phyloP scores from a whole-genome alignment of 2,113 vertebrate genomes.

The Pao palembangensis region DNA sequence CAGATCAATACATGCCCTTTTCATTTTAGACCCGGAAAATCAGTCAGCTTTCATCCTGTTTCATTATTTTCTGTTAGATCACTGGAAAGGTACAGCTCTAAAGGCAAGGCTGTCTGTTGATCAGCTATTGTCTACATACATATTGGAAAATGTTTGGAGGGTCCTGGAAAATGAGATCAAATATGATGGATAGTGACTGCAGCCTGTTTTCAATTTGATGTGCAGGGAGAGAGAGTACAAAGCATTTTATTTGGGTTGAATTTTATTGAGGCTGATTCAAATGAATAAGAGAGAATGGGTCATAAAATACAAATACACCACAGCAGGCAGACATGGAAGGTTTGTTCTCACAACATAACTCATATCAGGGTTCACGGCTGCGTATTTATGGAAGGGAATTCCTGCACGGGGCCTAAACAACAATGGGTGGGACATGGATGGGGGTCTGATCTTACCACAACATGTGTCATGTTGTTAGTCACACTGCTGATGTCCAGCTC shows the following conservation, averaged over 20 bases:
- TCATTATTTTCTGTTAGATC: too few relatives aligned
- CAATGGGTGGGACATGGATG: neutral
- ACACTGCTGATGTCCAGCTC: constrained; percentile 79
- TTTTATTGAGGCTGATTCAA: constrained; percentile 44
- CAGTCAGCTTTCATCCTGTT: too few relatives aligned
- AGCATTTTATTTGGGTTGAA: constrained; percentile 55
- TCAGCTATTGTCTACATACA: too few relatives aligned
- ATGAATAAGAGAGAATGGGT: constrained; percentile 20
- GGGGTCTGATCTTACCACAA: constrained; percentile 77
- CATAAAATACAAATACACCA: constrained; percentile 15
- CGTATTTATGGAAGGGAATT: too few relatives aligned
- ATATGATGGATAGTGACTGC: constrained; percentile 16
- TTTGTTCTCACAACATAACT: too few relatives aligned
- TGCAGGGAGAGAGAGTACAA: constrained; percentile 5
- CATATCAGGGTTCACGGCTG: too few relatives aligned
- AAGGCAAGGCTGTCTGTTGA: too few relatives aligned
- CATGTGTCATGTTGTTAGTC: constrained; percentile 75
- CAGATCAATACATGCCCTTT: too few relatives aligned
- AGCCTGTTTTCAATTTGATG: constrained; percentile 59
- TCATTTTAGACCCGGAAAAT: too few relatives aligned
- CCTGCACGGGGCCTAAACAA: too few relatives aligned
- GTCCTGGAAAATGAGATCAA: constrained; percentile 38
- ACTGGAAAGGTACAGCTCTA: too few relatives aligned
- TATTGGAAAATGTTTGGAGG: constrained; percentile 20
- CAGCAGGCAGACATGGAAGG: neutral